Evolutionary conservation across 1,140 invertebrate genomes (phyloP).

Genomic region (Drosophila pandora): DNA sequence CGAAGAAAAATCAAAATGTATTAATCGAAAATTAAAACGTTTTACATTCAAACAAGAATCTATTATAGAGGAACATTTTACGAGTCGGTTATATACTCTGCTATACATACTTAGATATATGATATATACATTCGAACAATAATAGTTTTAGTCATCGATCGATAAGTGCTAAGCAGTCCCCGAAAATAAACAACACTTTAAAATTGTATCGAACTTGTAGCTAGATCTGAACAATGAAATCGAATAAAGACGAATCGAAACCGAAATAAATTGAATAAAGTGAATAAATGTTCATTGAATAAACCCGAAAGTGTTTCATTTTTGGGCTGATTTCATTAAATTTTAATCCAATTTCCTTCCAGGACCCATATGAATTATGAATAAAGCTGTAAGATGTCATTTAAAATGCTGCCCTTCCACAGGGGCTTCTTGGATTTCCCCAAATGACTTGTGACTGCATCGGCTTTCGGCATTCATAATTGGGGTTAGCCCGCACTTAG

Average conservation of each 20-base stretch:
- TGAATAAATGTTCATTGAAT: constrained; percentile 49
- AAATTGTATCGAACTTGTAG: constrained; percentile 60
- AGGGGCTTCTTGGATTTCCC: constrained; percentile 16
- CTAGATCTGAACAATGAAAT: constrained; percentile 64
- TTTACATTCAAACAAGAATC: constrained; percentile 33
- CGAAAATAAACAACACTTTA: constrained; percentile 1
- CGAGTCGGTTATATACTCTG: constrained; percentile 50
- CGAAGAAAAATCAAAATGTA: constrained; percentile 54
- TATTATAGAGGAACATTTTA: constrained; percentile 54
- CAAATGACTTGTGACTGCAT: constrained; percentile 5
- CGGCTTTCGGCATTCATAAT: constrained; percentile 29
- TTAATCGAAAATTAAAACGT: constrained; percentile 47
- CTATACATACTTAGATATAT: constrained; percentile 50
- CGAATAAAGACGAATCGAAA: constrained; percentile 49
- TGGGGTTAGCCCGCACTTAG: constrained; percentile 17
- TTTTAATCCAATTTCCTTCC: too few relatives aligned
- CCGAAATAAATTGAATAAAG: constrained; percentile 44
- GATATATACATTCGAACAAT: constrained; percentile 74
- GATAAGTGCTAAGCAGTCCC: constrained; percentile 56
- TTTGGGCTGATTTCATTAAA: not conserved
- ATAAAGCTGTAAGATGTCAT: constrained; percentile 1
- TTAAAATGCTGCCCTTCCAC: constrained; percentile 13
- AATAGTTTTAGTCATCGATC: constrained; percentile 68
- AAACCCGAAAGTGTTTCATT: constrained; percentile 8
- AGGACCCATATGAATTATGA: not conserved